phyloP scores from a whole-genome alignment of 2,888 invertebrate genomes.

The Stictocephala bisonia region DNA sequence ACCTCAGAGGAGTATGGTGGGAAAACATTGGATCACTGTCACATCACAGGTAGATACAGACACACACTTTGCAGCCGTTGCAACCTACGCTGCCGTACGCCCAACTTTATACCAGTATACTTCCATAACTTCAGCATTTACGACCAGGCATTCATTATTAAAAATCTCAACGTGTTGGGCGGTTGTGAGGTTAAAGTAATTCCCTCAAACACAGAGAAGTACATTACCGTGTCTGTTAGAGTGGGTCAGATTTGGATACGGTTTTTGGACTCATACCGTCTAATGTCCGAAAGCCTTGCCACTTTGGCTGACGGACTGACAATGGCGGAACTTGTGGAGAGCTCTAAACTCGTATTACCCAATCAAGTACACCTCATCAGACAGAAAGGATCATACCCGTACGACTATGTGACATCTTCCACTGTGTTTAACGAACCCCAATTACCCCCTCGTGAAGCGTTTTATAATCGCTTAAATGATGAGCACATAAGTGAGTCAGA shows the following conservation, averaged over 20 bases:
- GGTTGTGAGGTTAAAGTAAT: neutral
- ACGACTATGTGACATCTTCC: slow-evolving; percentile 54
- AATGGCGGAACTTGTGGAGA: neutral
- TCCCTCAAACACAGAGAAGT: neutral
- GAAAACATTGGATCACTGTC: neutral
- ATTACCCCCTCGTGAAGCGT: slow-evolving; percentile 56
- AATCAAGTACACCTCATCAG: neutral
- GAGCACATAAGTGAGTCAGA: slow-evolving; percentile 55
- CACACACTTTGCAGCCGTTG: neutral
- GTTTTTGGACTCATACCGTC: neutral
- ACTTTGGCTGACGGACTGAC: neutral
- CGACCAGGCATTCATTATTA: neutral
- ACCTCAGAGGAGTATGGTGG: too few species aligned
- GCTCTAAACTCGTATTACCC: neutral
- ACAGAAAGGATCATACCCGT: slow-evolving; percentile 48
- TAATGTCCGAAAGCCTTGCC: neutral
- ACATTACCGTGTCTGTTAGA: neutral
- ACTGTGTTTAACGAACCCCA: slow-evolving; percentile 31
- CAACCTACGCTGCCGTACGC: neutral
- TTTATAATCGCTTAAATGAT: slow-evolving; percentile 58
- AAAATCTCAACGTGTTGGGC: neutral
- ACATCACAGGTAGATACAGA: neutral
- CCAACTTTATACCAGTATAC: neutral
- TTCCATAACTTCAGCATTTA: neutral
- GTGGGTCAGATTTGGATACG: neutral